Base-by-base conservation (phyloP, 1,140 invertebrate species). In the Drosophila jambulina region DNA sequence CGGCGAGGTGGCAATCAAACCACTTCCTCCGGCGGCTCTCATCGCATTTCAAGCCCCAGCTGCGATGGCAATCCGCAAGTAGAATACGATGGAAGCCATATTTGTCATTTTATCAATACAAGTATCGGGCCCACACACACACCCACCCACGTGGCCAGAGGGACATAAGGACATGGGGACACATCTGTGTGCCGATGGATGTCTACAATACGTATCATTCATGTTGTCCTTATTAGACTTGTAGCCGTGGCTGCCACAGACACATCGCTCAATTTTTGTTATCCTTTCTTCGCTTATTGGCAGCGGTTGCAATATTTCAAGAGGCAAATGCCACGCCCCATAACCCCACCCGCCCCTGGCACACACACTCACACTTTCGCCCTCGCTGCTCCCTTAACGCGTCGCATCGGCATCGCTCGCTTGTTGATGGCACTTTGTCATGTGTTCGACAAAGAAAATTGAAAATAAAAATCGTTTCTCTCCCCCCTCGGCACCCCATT, bases 361-460 rank as follows among this genome's bases (percentile, higher is more conserved):
- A 5, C 19, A 19, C 23, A 19, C 13, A 62, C 45, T 29, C 27
- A 53, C 36, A 36, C 46, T 36, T 4, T 29, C 25, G 29, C 27
- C 56, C 32, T 46, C 42, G 69, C 62, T 76, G 75, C 42, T 27
- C 61, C 71, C 65, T 45, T 69, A 43, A 49, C 60, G 59, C 60
- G 43, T 56, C 40, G 61, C 43, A 38, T 57, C 58, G 62, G 62
- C 58, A 34, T 71, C 76, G 61, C 51, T 71, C 76, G 79, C 82
- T 70, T 83, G 84, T 83, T 88, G 85, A 88, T 80, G 78, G 64
- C 84, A 90, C 84, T 88, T 90, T 88, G 84, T 90, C 84, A 88
- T 88, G 85, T 88, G 78, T 81, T 68, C 85, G 78, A 81, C 85
- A 85, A 80, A 77, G 81, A 78, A 88, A 90, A 88, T 88, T 90